phyloP scores from a whole-genome alignment of 2,797 vertebrate genomes.

The Selene dorsalis region DNA sequence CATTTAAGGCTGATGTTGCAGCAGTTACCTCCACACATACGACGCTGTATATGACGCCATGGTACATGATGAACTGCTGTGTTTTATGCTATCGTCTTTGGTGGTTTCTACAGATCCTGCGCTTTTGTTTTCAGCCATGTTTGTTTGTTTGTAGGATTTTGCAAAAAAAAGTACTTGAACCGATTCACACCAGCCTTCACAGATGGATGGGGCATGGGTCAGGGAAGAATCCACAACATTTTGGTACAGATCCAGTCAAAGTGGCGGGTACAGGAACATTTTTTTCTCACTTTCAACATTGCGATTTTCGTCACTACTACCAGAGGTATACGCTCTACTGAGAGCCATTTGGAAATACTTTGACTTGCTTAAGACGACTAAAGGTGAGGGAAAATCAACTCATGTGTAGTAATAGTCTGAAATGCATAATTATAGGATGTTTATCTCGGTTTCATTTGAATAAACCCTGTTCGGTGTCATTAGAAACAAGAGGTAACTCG shows the following conservation, averaged over 20 bases:
- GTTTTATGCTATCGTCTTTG: conserved; percentile 50
- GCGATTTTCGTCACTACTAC: not conserved
- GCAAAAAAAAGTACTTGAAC: not conserved
- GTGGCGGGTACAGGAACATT: not conserved
- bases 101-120: conserved; percentile 37
- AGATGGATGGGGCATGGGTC: not conserved
- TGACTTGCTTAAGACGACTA: not conserved
- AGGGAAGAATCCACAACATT: not conserved
- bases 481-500: conserved; percentile 14
- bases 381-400: conserved; percentile 5
- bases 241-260: not conserved
- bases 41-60: not conserved
- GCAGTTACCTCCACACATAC: conserved; percentile 8
- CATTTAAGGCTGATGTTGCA: conserved; percentile 35
- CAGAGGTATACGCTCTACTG: not conserved
- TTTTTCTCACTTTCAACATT: not conserved
- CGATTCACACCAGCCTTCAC: not conserved
- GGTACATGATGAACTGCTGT: conserved; percentile 37
- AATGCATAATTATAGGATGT: not conserved
- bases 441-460: conserved; percentile 9
- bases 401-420: not conserved
- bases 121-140: not conserved
- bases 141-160: not conserved
- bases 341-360: not conserved
- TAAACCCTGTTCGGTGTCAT: conserved; percentile 10